Base-by-base conservation (phyloP, 2,113 vertebrate species). In the Austrofundulus limnaeus region DNA sequence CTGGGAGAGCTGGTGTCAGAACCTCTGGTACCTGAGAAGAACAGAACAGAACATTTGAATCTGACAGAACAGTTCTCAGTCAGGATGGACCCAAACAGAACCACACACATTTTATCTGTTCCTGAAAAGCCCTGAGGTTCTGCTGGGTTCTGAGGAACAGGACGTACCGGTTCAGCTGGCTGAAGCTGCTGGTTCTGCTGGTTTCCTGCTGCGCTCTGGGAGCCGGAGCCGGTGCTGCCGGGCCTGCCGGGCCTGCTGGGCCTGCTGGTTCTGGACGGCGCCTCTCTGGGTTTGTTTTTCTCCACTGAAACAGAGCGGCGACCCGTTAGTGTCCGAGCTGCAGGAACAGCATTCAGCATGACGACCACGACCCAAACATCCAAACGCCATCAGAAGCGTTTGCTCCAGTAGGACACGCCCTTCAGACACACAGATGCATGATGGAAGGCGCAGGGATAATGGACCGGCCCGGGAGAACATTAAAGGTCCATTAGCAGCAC, bases 211-310 rank as follows among this genome's bases (percentile, higher is more conserved):
- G 68, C 17, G 19, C 16, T 47, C 21, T 56, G 58, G 0, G 56
- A 3, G 56, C 58, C 12, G 62, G 34, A n/a, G 52, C 8, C n/a
- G n/a, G n/a, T n/a, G n/a, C 31, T 28, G 77, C 25, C 53, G 38
- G 25, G 10, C 57, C 9, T 28, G 52, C 59, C n/a, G 62, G 34
- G 52, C 8, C 31, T 28, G 77, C 25, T 56, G 38, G 25, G 10
- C 57, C 9, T 28, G 52, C 59, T 49, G 19, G 58, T 3, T 47
- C 70, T 82, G 4, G 39, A 17, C 1, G 63, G 21, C 0, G 19
- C 62, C 7, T 88, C 84, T 75, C 84, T 31, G 0, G 74, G 70
- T 52, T 87, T 88, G 82, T 78, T 87, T 70, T 86, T 88, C 55
- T 88, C 87, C 77, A 87, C 88, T 90, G 77, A 37, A 87, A 88